phyloP scores from a whole-genome alignment of 2,113 vertebrate species.

The Gasterosteus aculeatus region DNA sequence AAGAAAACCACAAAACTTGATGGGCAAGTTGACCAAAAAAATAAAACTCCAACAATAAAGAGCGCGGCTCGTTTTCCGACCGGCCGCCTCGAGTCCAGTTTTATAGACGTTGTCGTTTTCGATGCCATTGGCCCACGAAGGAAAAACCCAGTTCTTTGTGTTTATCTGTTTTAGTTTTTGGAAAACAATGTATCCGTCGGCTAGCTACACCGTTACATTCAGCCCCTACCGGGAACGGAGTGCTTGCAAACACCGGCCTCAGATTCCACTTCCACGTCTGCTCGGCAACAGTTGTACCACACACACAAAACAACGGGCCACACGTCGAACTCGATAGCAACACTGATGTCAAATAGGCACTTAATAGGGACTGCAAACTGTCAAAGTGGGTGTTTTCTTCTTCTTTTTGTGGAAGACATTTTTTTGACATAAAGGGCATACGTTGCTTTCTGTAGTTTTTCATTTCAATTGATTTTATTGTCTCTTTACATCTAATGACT shows the following conservation, averaged over 20 bases:
- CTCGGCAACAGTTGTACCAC: conserved; percentile 21
- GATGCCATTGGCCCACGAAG: conserved; percentile 32
- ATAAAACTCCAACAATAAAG: conserved; percentile 53
- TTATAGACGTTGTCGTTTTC: conserved; percentile 54
- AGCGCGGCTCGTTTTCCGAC: conserved; percentile 41
- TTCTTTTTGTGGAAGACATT: conserved; percentile 60
- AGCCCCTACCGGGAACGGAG: conserved; percentile 39
- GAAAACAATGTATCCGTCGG: conserved; percentile 55
- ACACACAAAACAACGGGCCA: conserved; percentile 19
- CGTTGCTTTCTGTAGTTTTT: conserved; percentile 70
- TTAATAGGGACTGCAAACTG: conserved; percentile 59
- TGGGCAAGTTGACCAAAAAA: conserved; percentile 80
- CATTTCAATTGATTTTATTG: conserved; percentile 66
- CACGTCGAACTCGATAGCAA: conserved; percentile 34
- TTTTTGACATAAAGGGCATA: conserved; percentile 80
- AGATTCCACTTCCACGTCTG: conserved; percentile 25
- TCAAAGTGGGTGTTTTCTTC: conserved; percentile 35
- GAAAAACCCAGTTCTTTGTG: conserved; percentile 3
- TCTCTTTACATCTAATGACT: conserved; percentile 82
- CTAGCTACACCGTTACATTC: conserved; percentile 5
- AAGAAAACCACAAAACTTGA: conserved; percentile 65
- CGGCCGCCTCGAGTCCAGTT: conserved; percentile 48
- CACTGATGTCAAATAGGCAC: conserved; percentile 59
- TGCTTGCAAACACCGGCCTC: conserved; percentile 35
- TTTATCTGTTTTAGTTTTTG: conserved; percentile 20